phyloP scores from a whole-genome alignment of 2,113 vertebrate genomes.

The Murina feae region DNA sequence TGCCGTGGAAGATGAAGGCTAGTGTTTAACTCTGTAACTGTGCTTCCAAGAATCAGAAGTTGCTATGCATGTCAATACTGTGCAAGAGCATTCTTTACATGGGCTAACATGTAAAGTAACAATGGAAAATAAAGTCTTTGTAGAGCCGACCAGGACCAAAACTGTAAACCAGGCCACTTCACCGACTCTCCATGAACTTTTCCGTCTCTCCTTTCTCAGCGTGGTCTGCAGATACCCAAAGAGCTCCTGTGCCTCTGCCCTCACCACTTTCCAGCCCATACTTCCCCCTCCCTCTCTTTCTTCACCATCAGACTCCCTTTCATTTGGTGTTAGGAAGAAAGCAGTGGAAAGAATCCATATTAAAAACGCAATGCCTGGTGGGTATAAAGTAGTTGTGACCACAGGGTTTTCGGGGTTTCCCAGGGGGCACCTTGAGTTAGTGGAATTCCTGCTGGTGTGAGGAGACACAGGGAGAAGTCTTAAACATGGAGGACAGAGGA shows the following conservation, averaged over 20 bases:
- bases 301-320: neutral
- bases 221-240: neutral
- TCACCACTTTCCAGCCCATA: too few species aligned
- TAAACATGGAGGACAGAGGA: neutral
- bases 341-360: neutral
- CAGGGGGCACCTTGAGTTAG: neutral
- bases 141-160: neutral
- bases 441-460: neutral
- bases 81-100: neutral
- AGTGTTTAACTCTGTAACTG: neutral
- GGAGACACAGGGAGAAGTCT: neutral
- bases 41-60: neutral
- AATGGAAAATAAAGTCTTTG: neutral
- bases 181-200: neutral
- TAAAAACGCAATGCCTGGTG: neutral
- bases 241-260: neutral
- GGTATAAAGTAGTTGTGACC: neutral
- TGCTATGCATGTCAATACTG: neutral
- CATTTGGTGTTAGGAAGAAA: neutral
- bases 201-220: neutral
- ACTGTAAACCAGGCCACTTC: neutral
- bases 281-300: neutral
- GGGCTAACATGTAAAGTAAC: neutral
- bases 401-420: neutral
- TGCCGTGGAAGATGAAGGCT: neutral